Base-by-base conservation (phyloP, 2,888 invertebrate genomes). In the Netelia virgata region DNA sequence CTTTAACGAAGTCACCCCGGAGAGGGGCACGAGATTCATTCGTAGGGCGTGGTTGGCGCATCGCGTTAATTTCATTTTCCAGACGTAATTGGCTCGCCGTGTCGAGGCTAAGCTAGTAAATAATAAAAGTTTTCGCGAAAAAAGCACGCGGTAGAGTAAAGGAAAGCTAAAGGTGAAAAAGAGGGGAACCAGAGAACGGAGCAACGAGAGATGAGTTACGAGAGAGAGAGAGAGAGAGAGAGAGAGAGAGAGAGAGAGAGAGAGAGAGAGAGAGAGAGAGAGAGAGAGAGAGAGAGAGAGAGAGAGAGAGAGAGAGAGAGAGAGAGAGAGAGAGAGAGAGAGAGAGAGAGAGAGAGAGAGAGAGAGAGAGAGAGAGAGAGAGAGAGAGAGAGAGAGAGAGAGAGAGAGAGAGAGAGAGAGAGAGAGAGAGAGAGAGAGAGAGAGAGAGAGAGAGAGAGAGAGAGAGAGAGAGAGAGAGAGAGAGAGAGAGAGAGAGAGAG, bases 61-160 rank as follows among this genome's bases (percentile, higher is more conserved):
- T 61, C 74, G 59, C 74, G 64, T 83, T 76, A 83, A 83, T 80
- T 76, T 50, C 72, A 50, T 83, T 80, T 72, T 72, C 50, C 41
- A 66, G 72, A 75, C 59, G 72, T 80, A 83, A 83, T 83, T 83
- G 76, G 80, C 72, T 61, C 14, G 75, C 55, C 59, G 80, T 10
- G 80, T 76, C 76, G 75, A 61, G 76, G 61, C 36, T 61, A 53
- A 78, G 68, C 80, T 66, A 70, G 75, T 76, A 84, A 80, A 84
- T 84, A 80, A 84, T 80, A 68, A 80, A 80, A 73, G 76, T 84
- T 75, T 66, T 20, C n/a, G 28, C 23, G 28, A 28, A 68, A 77
- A 64, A 64, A 16, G n/a, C 23, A 59, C 43, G 61, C 53, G 28
- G 64, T 20, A 61, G 64, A 41, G 73, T 72, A n/a, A n/a, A n/a